A percentile compares a stretch with the other conserved stretches of the same genome.
phyloP scores from a whole-genome alignment of 2,888 invertebrate genomes.

The Apotomis capreana region DNA sequence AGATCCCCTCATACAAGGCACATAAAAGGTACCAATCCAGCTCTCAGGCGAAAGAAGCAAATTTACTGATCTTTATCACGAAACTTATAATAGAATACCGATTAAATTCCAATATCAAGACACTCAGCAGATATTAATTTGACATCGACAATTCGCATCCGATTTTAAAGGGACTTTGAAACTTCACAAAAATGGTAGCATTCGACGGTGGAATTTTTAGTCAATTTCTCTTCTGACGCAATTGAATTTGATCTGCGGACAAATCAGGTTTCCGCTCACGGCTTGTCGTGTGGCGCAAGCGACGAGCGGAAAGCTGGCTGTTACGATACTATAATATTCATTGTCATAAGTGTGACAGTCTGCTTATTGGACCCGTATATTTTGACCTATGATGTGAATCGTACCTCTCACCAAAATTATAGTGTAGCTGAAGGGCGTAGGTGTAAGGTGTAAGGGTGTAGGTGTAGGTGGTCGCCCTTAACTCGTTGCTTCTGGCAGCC shows the following conservation, averaged over 20 bases:
- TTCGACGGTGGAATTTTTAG: slow-evolving; percentile 74
- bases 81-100: neutral
- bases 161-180: slow-evolving; percentile 20
- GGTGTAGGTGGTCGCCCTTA: too few species aligned
- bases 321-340: too few species aligned
- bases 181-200: slow-evolving; percentile 48
- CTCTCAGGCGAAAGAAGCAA: neutral
- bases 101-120: slow-evolving; percentile 9
- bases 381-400: too few species aligned
- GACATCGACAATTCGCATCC: slow-evolving; percentile 9
- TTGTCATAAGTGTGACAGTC: too few species aligned
- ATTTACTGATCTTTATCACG: neutral
- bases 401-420: too few species aligned
- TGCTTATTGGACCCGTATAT: too few species aligned
- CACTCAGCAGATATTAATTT: slow-evolving; percentile 12
- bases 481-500: too few species aligned
- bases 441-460: too few species aligned
- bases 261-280: slow-evolving; percentile 78
- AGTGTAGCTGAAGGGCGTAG: too few species aligned
- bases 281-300: slow-evolving; percentile 54
- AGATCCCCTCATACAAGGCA: too few species aligned
- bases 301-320: slow-evolving; percentile 43
- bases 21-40: too few species aligned
- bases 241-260: slow-evolving; percentile 77
- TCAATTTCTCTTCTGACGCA: slow-evolving; percentile 76